Conservation (phyloP, 2,797 vertebrate species). For the Parotocinclus haroldoi region DNA sequence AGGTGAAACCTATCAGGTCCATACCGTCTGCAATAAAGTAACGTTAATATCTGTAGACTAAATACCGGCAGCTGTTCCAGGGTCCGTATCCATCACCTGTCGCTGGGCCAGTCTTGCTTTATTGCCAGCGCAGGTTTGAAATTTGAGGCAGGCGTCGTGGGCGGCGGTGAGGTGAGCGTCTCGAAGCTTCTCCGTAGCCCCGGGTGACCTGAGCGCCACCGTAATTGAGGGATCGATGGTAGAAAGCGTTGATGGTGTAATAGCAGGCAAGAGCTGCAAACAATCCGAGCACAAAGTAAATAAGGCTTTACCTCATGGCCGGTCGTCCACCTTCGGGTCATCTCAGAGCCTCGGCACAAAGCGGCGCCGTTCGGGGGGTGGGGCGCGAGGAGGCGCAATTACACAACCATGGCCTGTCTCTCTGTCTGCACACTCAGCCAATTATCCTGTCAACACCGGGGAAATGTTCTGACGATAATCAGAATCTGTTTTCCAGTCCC, state of each 20-base stretch:
- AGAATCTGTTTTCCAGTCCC: slow-evolving; percentile 1
- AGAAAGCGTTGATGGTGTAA: slow-evolving; percentile 12
- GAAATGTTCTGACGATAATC: background rate
- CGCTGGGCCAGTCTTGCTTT: too few relatives aligned
- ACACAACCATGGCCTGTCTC: slow-evolving; percentile 11
- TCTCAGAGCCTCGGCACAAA: too few relatives aligned
- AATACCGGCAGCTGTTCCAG: too few relatives aligned
- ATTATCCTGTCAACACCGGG: background rate
- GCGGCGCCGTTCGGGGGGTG: slow-evolving; percentile 58
- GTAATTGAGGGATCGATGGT: slow-evolving; percentile 28
- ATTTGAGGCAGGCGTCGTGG: background rate
- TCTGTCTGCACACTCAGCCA: background rate
- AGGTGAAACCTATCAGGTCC: too few relatives aligned
- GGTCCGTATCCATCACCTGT: too few relatives aligned
- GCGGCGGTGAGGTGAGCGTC: background rate
- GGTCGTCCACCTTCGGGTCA: slow-evolving; percentile 64
- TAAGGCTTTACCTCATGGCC: slow-evolving; percentile 17
- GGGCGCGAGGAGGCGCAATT: slow-evolving; percentile 48
- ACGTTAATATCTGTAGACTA: too few relatives aligned
- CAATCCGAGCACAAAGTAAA: slow-evolving; percentile 30
- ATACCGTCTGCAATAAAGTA: too few relatives aligned
- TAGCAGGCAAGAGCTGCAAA: slow-evolving; percentile 8
- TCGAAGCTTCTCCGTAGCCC: slow-evolving; percentile 2
- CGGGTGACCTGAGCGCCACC: background rate
- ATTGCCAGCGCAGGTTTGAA: too few relatives aligned